Evolutionary conservation across 1,140 invertebrate genomes (phyloP).

Genomic region (Eufriesea mexicana): DNA sequence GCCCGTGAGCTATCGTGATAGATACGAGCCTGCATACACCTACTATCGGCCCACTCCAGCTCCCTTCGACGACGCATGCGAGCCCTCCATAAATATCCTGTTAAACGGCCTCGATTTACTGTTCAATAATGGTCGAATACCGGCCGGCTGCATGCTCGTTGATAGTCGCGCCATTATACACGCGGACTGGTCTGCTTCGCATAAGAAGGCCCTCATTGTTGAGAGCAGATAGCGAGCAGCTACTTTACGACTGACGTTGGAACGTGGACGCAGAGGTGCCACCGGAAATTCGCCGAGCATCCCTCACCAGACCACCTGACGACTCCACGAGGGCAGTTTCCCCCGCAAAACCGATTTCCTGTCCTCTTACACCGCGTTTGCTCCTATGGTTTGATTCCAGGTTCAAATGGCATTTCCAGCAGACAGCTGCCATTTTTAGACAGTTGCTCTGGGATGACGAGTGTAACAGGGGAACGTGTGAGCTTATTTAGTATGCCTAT

Average conservation of each 20-base stretch:
- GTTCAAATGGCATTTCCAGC: too few species aligned
- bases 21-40: constrained; percentile 50
- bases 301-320: neutral
- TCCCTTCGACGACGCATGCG: constrained; percentile 47
- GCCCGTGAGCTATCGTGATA: constrained; percentile 70
- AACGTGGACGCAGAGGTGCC: constrained; percentile 1
- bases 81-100: constrained; percentile 77
- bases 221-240: constrained; percentile 41
- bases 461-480: too few species aligned
- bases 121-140: constrained; percentile 77
- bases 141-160: constrained; percentile 66
- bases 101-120: constrained; percentile 77
- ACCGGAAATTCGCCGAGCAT: constrained; percentile 51
- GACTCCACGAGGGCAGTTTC: neutral
- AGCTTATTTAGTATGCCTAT: too few species aligned
- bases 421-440: too few species aligned
- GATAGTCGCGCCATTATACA: constrained; percentile 66
- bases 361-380: too few species aligned
- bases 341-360: neutral
- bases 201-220: constrained; percentile 63
- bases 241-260: constrained; percentile 48
- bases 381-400: neutral
- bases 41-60: constrained; percentile 68
- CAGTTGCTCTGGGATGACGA: too few species aligned
- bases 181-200: constrained; percentile 24